phyloP scores from a whole-genome alignment of 2,113 vertebrate genomes.

The Regulus satrapa region DNA sequence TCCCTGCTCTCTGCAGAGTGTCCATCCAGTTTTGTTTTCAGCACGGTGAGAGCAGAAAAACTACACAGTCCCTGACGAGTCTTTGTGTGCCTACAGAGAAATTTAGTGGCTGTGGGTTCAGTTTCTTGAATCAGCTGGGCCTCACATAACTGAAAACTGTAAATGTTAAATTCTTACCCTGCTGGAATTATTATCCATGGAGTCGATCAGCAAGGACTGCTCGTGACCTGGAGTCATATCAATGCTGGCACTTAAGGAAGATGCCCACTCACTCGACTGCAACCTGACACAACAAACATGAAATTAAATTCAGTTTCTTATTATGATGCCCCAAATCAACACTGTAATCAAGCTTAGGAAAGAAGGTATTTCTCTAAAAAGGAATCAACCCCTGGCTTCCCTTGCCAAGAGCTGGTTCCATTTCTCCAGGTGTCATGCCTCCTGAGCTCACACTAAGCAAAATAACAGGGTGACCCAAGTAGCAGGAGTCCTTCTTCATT shows the following conservation, averaged over 20 bases:
- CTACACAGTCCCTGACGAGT: not conserved
- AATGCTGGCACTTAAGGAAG: conserved; percentile 58
- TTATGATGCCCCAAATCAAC: not conserved
- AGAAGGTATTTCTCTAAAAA: not conserved
- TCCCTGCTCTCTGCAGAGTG: not conserved
- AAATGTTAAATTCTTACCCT: conserved; percentile 73
- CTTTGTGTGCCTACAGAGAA: not conserved
- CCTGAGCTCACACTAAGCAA: not conserved
- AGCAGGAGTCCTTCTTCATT: not conserved
- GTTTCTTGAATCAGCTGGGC: not conserved
- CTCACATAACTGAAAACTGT: not conserved
- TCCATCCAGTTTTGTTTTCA: not conserved
- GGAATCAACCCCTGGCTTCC: not conserved
- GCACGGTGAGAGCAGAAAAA: not conserved
- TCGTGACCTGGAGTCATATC: conserved; percentile 70
- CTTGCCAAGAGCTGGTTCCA: not conserved
- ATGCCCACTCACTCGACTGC: conserved; percentile 72
- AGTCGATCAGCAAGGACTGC: conserved; percentile 79
- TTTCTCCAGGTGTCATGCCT: not conserved
- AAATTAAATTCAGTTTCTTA: not conserved
- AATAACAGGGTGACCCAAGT: not conserved
- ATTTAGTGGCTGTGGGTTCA: not conserved
- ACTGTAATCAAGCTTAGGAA: not conserved
- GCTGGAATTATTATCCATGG: conserved; percentile 70
- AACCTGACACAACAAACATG: conserved; percentile 57